Conservation (phyloP, 1,140 invertebrate genomes). For the Eriosoma lanigerum region DNA sequence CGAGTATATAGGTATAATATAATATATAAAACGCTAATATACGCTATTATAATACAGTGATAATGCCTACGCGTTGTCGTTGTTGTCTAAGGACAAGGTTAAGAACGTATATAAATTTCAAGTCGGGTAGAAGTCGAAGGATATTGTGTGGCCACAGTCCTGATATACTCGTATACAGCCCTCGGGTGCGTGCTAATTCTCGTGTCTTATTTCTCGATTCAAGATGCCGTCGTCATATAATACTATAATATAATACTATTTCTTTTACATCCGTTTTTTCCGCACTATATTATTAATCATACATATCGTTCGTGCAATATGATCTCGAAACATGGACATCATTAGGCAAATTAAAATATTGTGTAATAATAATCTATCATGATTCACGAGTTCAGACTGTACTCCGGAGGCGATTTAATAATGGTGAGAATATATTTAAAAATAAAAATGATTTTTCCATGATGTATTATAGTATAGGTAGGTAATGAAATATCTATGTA, state of each 20-base stretch:
- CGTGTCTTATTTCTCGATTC: background rate
- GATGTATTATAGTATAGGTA: too few species aligned
- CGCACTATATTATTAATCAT: constrained; percentile 7
- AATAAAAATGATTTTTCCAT: background rate
- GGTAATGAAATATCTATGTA: background rate
- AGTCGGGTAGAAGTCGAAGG: background rate
- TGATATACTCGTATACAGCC: background rate
- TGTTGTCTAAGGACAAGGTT: constrained; percentile 25
- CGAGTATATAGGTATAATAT: background rate
- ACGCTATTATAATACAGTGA: background rate
- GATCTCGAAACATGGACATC: background rate
- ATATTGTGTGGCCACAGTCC: constrained; percentile 25
- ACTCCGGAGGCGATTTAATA: background rate
- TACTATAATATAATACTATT: background rate
- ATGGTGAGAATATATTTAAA: background rate
- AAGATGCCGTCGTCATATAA: background rate
- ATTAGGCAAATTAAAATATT: constrained; percentile 37
- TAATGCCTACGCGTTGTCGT: constrained; percentile 25
- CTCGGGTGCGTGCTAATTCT: constrained; percentile 12
- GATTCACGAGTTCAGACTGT: constrained; percentile 29
- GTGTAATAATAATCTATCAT: constrained; percentile 5
- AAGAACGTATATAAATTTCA: constrained; percentile 31
- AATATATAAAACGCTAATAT: too few species aligned
- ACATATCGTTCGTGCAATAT: constrained; percentile 13
- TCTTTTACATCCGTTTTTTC: constrained; percentile 29